Percentiles rank a stretch among this genome's conserved stretches.
These are phyloP conservation scores for Dione juno DNA, from an alignment of 2,888 invertebrate genomes.

Conservation along the genomic window DNA sequence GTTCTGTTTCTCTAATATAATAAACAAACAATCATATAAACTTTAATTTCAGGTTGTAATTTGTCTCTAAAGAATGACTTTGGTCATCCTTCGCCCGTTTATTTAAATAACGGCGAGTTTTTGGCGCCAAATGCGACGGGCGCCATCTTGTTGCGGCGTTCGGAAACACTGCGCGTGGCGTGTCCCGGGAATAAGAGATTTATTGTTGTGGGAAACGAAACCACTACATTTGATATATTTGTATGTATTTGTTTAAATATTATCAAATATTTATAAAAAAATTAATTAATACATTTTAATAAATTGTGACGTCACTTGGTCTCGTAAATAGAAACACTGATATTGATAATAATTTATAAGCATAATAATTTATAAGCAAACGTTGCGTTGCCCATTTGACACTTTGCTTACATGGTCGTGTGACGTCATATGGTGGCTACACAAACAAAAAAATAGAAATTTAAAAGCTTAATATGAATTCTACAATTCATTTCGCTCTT, in stretches of 20 bases:
- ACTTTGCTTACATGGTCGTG: no score
- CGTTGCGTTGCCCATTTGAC: no score
- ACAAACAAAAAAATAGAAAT: no score
- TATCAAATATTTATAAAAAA: no score
- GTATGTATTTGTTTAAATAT: conserved; percentile 51
- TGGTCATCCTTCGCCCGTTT: conserved; percentile 63
- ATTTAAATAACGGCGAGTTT: conserved; percentile 57
- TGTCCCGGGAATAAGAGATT: conserved; percentile 62
- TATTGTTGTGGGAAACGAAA: conserved; percentile 57
- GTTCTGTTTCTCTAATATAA: not conserved
- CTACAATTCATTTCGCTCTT: no score
- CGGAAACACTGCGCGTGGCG: conserved; percentile 58
- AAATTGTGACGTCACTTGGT: no score
- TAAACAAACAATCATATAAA: not conserved
- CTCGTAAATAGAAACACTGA: no score
- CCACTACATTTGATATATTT: conserved; percentile 51
- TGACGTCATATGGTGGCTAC: no score
- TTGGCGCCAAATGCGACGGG: conserved; percentile 57
- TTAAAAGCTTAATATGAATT: no score
- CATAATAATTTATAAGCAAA: no score
- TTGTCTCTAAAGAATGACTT: conserved; percentile 64
- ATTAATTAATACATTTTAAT: no score
- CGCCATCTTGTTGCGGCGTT: conserved; percentile 53
- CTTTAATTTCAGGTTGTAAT: conserved; percentile 60
- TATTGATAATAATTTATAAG: no score